These are phyloP conservation scores for Branchellion lobata DNA, from an alignment of 2,888 invertebrate species.

Conservation along the genomic window DNA sequence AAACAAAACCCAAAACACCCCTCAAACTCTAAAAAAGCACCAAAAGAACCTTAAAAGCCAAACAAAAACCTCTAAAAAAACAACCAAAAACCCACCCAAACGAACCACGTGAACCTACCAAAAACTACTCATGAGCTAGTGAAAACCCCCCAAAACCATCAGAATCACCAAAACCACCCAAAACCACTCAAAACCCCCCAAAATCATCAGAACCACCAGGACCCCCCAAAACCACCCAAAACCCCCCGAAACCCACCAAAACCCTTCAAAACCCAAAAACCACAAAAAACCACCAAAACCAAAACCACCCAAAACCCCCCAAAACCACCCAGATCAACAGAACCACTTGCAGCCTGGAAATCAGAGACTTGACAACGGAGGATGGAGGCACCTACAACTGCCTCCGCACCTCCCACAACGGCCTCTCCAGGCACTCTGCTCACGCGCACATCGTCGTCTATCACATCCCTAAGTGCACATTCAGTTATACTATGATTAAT, in stretches of 20 bases:
- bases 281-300: background rate
- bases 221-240: background rate
- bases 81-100: no score
- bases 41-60: no score
- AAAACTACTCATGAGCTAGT: no score
- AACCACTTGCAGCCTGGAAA: constrained; percentile 5
- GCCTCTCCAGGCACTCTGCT: background rate
- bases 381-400: constrained; percentile 26
- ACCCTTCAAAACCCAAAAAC: background rate
- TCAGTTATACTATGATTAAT: no score
- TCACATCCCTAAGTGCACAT: background rate
- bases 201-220: background rate
- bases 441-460: constrained; percentile 13
- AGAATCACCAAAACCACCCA: background rate
- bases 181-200: background rate
- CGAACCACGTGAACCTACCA: no score
- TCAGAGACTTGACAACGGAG: background rate
- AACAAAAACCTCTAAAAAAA: no score
- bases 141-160: no score
- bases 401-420: background rate
- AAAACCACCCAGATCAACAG: constrained; percentile 1
- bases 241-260: background rate
- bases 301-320: background rate
- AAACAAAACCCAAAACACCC: no score
- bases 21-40: no score